A percentile compares a stretch with the other conserved stretches of the same genome.
These are phyloP conservation scores for Tragelaphus strepsiceros DNA, from an alignment of 2,113 vertebrate species.

Conservation along the genomic window DNA sequence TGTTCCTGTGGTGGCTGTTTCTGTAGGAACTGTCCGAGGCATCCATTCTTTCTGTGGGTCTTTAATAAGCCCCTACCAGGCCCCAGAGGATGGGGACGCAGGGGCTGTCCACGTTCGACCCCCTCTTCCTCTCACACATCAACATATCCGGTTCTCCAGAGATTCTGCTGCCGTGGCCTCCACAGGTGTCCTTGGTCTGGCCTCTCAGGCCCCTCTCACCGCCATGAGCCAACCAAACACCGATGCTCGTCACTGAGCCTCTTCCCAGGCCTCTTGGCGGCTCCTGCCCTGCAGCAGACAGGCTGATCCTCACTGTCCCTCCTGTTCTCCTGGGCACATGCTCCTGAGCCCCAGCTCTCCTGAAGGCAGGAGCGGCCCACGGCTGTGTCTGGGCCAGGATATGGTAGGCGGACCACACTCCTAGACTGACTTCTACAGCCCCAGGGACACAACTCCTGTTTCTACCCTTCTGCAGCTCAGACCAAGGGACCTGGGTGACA, in stretches of 20 bases:
- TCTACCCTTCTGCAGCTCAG: background rate
- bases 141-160: background rate
- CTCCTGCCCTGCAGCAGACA: background rate
- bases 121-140: background rate
- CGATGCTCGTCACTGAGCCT: rapidly evolving
- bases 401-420: no score
- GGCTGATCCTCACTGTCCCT: background rate
- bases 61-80: background rate
- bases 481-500: background rate
- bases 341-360: background rate
- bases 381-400: background rate
- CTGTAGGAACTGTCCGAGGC: background rate
- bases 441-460: background rate
- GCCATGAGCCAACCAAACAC: background rate
- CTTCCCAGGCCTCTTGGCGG: background rate
- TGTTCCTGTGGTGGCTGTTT: background rate
- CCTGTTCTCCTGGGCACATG: background rate
- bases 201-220: no score
- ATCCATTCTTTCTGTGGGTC: background rate
- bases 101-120: no score
- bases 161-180: background rate
- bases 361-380: background rate
- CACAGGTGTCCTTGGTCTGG: background rate
- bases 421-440: background rate
- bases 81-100: background rate